Evolutionary conservation across 2,113 vertebrate species (phyloP), one percentile per base, ranked within the genome.

Genomic region (Xiphias gladius): DNA sequence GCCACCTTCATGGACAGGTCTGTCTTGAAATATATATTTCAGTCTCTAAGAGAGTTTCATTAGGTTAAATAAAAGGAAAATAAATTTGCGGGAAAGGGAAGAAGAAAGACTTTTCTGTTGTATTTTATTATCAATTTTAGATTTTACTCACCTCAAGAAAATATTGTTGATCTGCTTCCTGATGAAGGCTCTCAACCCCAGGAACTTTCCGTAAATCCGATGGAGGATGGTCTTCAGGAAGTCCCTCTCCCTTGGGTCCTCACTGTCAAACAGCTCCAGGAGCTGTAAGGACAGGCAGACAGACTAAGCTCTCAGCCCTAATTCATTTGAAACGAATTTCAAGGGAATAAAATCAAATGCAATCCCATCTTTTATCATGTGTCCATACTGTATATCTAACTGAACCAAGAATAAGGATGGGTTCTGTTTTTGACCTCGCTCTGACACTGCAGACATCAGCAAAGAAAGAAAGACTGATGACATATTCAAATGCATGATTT

Each of bases 121-220:
- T 41, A 28, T 19, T 48, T 48, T 41, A 14, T 26, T 39, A n/a
- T 66, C 39, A 26, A 48, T 20, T 65, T 0, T 11, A 30, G 41
- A 68, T 71, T 43, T 57, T 8, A 43, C 91, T 91, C 94, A 99
- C 98, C 97, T 96, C 93, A 99, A 95, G 88, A 99, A 99, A 92
- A 99, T 99, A 94, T 99, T 99, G 96, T 99, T 99, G 75, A 99
- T 99, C 90, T 99, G 98, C 91, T 99, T 99, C 94, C 98, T 96
- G 96, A 99, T 98, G 95, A 99, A 99, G 16, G 98, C 98, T 90
- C 98, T 95, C 87, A 99, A 91, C 48, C 98, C 98, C 0, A 99
- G 96, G 91, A 99, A 99, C 90, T 99, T 99, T 76, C 98, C 98
- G 61, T 99, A 99, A 90, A 99, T 98, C 76, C 98, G 96, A 90